Base-by-base conservation (phyloP, 2,797 vertebrate species). In the Pangasius larnaudii region DNA sequence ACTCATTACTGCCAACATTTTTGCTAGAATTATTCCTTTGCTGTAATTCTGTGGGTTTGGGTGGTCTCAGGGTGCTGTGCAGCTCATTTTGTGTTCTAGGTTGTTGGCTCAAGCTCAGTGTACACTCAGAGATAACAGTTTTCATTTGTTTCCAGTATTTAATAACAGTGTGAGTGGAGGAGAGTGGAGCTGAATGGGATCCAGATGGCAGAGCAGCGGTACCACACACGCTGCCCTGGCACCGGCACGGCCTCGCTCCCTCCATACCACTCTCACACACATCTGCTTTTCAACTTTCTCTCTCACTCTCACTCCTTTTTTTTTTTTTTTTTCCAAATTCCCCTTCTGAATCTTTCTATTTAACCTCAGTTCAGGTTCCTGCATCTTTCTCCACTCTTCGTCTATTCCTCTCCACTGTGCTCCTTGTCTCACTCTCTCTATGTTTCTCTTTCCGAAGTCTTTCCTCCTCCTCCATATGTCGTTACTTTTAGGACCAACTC, bases 181-280 rank as follows among this genome's bases (percentile, higher is more conserved):
- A 92, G 91, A 92, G 93, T 75, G 81, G 90, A 56, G 86, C 89
- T 92, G 91, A 94, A 96, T 94, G 89, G 89, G 91, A 95, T 96
- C 93, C 96, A 96, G 94, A 96, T 96, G 95, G 91, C 90, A 85
- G 72, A 82, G 88, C 85, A 89, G 49, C 91, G 59, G 89, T 94
- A 95, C 95, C 95, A 95, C 95, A 96, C 94, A 95, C 95, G 92
- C 92, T 92, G 93, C 24, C 91, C 94, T 94, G 94, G 94, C 94
- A 94, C 89, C 49, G 61, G 22, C 56, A 51, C 82, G 87, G 88
- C 91, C 92, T 92, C 89, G 90, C 91, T 92, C 93, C 61, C 91
- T 87, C 84, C 89, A 82, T 80, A 84, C 84, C 78, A 79, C 92
- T 94, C 93, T 93, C 91, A 92, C 90, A 90, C 94, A 94, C 93